Base-by-base conservation (phyloP, 2,113 vertebrate species). In the Synodontis membranacea region DNA sequence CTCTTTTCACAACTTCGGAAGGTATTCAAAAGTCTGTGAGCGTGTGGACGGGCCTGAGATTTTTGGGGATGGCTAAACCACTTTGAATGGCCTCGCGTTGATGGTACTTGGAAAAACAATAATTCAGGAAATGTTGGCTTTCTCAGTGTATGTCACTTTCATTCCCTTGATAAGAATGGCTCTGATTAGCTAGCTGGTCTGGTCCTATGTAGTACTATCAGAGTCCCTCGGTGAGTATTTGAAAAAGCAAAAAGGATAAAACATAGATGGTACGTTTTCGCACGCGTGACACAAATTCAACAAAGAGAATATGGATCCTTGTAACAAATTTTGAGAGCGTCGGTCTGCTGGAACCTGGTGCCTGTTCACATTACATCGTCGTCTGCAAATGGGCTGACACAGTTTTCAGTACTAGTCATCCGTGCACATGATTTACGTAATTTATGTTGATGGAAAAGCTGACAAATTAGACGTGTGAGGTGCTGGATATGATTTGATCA, bases 401-500 rank as follows among this genome's bases (percentile, higher is more conserved):
- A 62, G 54, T 78, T 78, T 85, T 62, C 64, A 68, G 48, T 34
- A 34, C 81, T 10, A 46, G 42, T 66, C 25, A 11, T 75, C 37
- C 39, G 48, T 74, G 12, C 39, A 39, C 6, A 54, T 21, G 17
- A 44, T 68, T 81, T 21, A 50, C 50, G 42, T 48, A 48, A 66
- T 82, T 66, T 31, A 34, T 68, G 62, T 31, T 80, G 56, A 68
- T 52, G 58, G 6, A 52, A 70, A 31, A 37, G 31, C 78, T 79
- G 48, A 60, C 72, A 82, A 52, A 80, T 80, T 34, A 64, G 64
- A 83, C 52, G 56, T 86, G 64, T 76, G 79, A 72, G 21, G 64
- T 42, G 4, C 37, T 81, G 28, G 42, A 50, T 74, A 39, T 50
- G 52, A 58, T 88, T 82, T 86, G 52, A 72, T 81, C 83, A 52